A percentile compares a stretch with the other conserved stretches of the same genome.
Evolutionary conservation across 2,888 invertebrate genomes (phyloP).

Genomic region (Parasteatoda lunata): DNA sequence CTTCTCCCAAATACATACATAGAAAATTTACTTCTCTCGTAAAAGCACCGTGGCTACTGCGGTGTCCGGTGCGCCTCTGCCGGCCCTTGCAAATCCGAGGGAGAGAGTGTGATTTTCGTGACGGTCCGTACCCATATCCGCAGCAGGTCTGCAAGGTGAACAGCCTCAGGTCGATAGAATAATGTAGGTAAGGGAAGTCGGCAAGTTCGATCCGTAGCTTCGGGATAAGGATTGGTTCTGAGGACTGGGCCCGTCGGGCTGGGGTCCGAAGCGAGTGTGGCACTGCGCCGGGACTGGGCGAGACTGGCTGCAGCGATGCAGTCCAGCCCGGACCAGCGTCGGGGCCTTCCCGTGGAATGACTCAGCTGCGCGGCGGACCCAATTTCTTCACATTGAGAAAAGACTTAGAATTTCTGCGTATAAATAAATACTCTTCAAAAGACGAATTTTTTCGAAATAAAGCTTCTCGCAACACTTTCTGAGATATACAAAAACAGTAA

Average conservation of each 20-base stretch:
- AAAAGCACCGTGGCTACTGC: conserved; percentile 75
- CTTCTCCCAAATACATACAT: too few species aligned
- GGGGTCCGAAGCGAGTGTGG: conserved; percentile 76
- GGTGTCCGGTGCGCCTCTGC: conserved; percentile 73
- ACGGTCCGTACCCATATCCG: conserved; percentile 78
- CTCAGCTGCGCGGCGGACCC: conserved; percentile 71
- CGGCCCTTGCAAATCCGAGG: conserved; percentile 71
- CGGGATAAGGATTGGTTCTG: conserved; percentile 85
- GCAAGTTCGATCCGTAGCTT: conserved; percentile 79
- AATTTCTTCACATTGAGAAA: too few species aligned
- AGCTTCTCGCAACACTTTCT: too few species aligned
- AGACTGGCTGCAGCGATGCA: conserved; percentile 58
- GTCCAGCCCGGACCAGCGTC: conserved; percentile 71
- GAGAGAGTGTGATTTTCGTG: conserved; percentile 62
- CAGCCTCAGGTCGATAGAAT: conserved; percentile 81
- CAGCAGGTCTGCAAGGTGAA: conserved; percentile 85
- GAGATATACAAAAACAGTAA: too few species aligned
- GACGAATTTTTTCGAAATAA: too few species aligned
- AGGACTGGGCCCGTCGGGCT: conserved; percentile 80
- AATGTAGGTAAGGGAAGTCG: conserved; percentile 83
- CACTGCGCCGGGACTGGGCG: conserved; percentile 72
- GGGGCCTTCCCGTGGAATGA: conserved; percentile 72
- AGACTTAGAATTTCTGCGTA: too few species aligned
- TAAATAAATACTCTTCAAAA: too few species aligned
- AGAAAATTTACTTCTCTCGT: too few species aligned